Base-by-base conservation (phyloP, 2,888 invertebrate species). In the Lasius fuliginosus region DNA sequence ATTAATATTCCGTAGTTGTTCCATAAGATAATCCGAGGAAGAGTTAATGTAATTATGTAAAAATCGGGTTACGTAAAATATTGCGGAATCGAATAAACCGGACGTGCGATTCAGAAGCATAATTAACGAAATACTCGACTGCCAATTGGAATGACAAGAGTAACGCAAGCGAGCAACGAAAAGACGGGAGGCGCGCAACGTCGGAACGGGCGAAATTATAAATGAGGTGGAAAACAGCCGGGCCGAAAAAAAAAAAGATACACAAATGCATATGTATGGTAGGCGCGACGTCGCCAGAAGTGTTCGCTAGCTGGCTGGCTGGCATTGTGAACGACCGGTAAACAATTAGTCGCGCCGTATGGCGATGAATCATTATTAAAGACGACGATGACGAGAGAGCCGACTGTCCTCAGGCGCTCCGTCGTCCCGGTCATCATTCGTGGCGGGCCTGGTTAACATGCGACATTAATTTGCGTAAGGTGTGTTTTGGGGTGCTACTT, bases 401-500 rank as follows among this genome's bases (percentile, higher is more conserved):
- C 23, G 79, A 76, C 82, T 88, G 87, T 89, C 88, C 85, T 87
- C 87, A 77, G 75, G 76, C 74, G 81, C 83, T 85, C 79, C 77
- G 86, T 87, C 60, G 64, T 73, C 85, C 86, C 87, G 87, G 86
- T 88, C 85, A 86, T 88, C 85, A 86, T 87, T 86, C 74, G 84
- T 81, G 33, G 79, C 77, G 76, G 82, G 53, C 65, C 87, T 85
- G 88, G 87, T 92, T 88, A 88, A 87, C 92, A 85, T 85, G 85
- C 87, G 89, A 89, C 92, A 90, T 92, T 92, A 92, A 92, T 92
- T 92, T 92, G 92, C 92, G 92, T 92, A 92, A 92, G 91, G 91
- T 92, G 92, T 91, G 90, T 91, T 92, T 92, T 90, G 88, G 92
- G 92, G 89, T 90, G 89, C 89, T 89, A 82, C 86, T 86, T 91